phyloP scores from a whole-genome alignment of 2,113 vertebrate species.

The Baryphthengus martii region DNA sequence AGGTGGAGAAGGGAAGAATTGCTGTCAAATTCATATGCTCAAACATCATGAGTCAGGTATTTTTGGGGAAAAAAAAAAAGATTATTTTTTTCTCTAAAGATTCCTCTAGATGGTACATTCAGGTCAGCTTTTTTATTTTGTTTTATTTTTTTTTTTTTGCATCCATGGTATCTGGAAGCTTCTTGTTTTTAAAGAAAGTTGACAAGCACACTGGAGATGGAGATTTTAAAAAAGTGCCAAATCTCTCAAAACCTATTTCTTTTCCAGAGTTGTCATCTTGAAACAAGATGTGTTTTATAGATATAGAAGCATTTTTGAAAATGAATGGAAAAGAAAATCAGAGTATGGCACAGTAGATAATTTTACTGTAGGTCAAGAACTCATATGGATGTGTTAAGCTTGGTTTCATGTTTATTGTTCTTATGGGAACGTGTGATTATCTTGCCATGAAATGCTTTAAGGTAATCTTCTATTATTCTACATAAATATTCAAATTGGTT shows the following conservation, averaged over 20 bases:
- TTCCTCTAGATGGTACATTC: neutral
- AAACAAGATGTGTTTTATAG: neutral
- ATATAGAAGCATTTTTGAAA: neutral
- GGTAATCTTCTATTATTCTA: neutral
- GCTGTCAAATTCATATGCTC: neutral
- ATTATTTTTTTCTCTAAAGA: neutral
- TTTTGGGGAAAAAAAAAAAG: rapidly evolving
- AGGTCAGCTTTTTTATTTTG: neutral
- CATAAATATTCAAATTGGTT: neutral
- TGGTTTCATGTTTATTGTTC: neutral
- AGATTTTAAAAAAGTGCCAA: neutral
- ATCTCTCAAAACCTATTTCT: neutral
- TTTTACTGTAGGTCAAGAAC: neutral
- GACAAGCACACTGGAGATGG: neutral
- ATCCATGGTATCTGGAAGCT: neutral
- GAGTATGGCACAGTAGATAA: neutral
- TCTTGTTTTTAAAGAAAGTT: neutral
- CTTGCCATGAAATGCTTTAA: neutral
- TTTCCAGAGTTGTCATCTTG: neutral
- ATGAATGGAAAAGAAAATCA: neutral
- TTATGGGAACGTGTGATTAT: neutral
- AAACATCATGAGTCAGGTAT: neutral
- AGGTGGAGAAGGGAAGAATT: neutral
- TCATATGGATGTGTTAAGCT: neutral
- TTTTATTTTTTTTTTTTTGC: neutral